These are phyloP conservation scores for Cercopithecus petaurista DNA, from an alignment of 2,797 vertebrate genomes.

Conservation along the genomic window DNA sequence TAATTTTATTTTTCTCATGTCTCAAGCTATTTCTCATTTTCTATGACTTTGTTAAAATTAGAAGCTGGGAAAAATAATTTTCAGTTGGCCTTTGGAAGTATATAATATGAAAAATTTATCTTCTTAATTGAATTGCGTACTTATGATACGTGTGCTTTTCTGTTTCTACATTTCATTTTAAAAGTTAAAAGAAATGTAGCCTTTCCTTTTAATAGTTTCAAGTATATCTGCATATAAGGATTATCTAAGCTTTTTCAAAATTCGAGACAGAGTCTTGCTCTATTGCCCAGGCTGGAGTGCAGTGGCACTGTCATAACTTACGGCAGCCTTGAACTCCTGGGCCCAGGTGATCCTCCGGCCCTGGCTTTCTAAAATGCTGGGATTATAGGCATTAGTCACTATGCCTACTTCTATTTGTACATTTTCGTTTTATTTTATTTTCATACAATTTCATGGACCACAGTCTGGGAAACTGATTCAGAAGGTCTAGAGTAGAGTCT, in stretches of 20 bases:
- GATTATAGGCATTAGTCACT: background rate
- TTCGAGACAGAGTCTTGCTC: background rate
- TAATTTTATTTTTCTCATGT: constrained; percentile 5
- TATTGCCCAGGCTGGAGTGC: background rate
- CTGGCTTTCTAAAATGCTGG: background rate
- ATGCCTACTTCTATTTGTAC: background rate
- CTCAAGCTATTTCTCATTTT: background rate
- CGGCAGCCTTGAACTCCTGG: background rate
- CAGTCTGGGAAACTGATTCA: background rate
- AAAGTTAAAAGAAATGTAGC: background rate
- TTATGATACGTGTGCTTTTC: background rate
- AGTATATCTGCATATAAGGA: background rate
- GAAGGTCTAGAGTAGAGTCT: background rate
- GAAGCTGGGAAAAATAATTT: background rate
- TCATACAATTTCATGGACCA: background rate
- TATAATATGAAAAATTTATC: background rate
- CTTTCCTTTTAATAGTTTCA: background rate
- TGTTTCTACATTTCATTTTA: background rate
- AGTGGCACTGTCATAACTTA: background rate
- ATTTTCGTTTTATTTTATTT: background rate
- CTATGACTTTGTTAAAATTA: background rate
- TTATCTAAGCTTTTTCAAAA: background rate
- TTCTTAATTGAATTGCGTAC: background rate
- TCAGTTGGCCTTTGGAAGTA: background rate
- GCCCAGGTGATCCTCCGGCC: background rate